Evolutionary conservation across 2,797 vertebrate genomes (phyloP).

Genomic region (Pipistrellus kuhlii): DNA sequence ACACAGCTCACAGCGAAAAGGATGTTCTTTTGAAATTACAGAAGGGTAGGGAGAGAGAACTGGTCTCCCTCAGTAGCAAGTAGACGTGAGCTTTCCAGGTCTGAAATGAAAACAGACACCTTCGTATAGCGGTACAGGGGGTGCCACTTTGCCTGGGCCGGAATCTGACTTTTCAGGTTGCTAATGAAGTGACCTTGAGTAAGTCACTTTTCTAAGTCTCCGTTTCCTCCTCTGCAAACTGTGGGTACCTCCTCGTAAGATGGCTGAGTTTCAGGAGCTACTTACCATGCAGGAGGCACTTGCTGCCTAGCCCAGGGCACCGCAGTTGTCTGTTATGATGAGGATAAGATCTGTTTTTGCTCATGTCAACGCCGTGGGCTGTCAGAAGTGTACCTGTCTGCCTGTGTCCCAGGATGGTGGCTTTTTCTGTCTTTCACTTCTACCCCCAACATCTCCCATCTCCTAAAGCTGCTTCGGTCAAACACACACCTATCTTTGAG

Average conservation of each 20-base stretch:
- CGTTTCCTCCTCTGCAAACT: not conserved
- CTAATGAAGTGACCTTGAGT: not conserved
- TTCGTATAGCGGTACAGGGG: not conserved
- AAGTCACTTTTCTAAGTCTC: not conserved
- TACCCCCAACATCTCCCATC: not conserved
- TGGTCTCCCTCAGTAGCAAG: not conserved
- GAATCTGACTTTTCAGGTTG: not conserved
- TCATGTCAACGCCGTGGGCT: not conserved
- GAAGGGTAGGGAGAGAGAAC: not conserved
- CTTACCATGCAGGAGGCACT: not conserved
- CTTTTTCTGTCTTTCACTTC: not conserved
- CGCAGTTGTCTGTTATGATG: not conserved
- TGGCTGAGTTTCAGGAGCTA: not conserved
- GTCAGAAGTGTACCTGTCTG: not conserved
- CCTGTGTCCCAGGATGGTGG: not conserved
- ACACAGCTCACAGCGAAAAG: not conserved
- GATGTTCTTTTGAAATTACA: not conserved
- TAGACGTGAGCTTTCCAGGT: not conserved
- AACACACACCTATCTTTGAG: not conserved
- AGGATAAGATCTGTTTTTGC: not conserved
- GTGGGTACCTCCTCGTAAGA: not conserved
- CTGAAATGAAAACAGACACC: not conserved
- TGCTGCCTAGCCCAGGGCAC: not conserved
- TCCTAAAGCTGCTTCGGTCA: not conserved
- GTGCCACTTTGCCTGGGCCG: not conserved